A percentile compares a stretch with the other conserved stretches of the same genome.
phyloP scores from a whole-genome alignment of 1,140 invertebrate genomes.

The Caenorhabditis elegans region WBcel235 BX284604.4:7216501-7217000 shows the following conservation, averaged over 20 bases:
- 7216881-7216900: background rate
- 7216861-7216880: background rate
- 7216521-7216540: slow-evolving; percentile 95
- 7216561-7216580: slow-evolving; percentile 99
- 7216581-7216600: slow-evolving; percentile 92
- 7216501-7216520: slow-evolving; percentile 90
- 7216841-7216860: slow-evolving; percentile 1
- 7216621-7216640: slow-evolving; percentile 74
- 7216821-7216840: slow-evolving; percentile 4
- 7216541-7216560: slow-evolving; percentile 96
- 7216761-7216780: background rate
- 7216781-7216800: slow-evolving; percentile 30
- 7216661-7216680: slow-evolving; percentile 95
- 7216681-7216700: slow-evolving; percentile 99
- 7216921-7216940: slow-evolving; percentile 54
- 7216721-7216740: slow-evolving; percentile 32
- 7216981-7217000: slow-evolving; percentile 96
- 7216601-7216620: slow-evolving; percentile 94
- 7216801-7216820: slow-evolving; percentile 33
- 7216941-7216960: slow-evolving; percentile 57
- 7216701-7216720: slow-evolving; percentile 81
- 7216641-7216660: slow-evolving; percentile 83
- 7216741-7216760: background rate
- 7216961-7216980: slow-evolving; percentile 94
- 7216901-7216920: slow-evolving; percentile 44